Conservation (phyloP, 2,888 invertebrate genomes). For the Philopedon plagiatum region DNA sequence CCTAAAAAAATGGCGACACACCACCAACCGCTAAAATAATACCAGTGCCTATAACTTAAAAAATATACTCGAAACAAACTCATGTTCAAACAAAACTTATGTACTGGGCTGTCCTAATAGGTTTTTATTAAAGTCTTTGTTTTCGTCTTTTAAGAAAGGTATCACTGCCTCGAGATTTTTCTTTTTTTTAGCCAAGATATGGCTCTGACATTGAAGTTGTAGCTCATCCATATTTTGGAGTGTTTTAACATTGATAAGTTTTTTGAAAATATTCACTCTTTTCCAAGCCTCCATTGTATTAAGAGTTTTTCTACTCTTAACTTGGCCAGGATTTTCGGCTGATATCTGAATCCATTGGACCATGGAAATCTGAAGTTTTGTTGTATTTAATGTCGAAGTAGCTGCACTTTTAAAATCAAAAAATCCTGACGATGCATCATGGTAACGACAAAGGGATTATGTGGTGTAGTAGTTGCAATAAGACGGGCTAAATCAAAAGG, state of each 20-base stretch:
- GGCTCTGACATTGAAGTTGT: constrained; percentile 13
- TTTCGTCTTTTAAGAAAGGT: constrained; percentile 25
- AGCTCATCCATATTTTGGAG: too few species aligned
- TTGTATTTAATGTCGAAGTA: too few species aligned
- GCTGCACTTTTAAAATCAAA: constrained; percentile 33
- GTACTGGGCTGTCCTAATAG: constrained; percentile 9
- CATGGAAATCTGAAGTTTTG: constrained; percentile 38
- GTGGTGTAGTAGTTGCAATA: constrained; percentile 37
- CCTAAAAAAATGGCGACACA: too few species aligned
- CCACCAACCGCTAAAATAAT: too few species aligned
- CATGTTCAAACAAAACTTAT: too few species aligned
- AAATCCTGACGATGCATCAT: constrained; percentile 42
- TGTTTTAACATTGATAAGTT: too few species aligned
- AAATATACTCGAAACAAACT: too few species aligned
- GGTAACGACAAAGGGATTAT: constrained; percentile 37
- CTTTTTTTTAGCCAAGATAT: constrained; percentile 22
- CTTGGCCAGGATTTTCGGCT: constrained; percentile 28
- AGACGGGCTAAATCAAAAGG: constrained; percentile 40
- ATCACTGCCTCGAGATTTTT: constrained; percentile 23
- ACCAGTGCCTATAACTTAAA: too few species aligned
- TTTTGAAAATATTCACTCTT: too few species aligned
- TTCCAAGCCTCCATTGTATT: too few species aligned
- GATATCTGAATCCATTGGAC: constrained; percentile 34
- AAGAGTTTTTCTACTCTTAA: constrained; percentile 22
- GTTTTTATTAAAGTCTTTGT: constrained; percentile 24